Percentiles rank a stretch among this genome's conserved stretches.
These are phyloP conservation scores for Pollimyrus isidori DNA, from an alignment of 2,113 vertebrate species.

Conservation along the genomic window DNA sequence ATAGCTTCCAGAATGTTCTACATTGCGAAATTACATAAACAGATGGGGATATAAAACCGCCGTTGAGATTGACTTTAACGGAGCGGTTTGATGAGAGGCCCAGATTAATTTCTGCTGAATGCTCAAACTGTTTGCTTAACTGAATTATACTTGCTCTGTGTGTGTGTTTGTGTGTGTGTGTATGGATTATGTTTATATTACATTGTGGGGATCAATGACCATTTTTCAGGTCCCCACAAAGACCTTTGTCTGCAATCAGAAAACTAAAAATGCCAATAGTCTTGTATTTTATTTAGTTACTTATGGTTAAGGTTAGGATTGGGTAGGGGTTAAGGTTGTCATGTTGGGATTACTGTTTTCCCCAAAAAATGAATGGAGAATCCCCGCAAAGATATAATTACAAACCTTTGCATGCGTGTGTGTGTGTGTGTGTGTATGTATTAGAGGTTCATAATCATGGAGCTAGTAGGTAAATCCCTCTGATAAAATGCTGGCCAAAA, in stretches of 20 bases:
- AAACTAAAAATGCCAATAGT: too few species aligned
- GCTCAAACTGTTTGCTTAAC: not conserved
- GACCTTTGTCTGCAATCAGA: too few species aligned
- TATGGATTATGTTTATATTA: not conserved
- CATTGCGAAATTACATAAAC: not conserved
- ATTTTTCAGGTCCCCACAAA: too few species aligned
- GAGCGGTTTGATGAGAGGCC: not conserved
- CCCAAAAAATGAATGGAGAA: too few species aligned
- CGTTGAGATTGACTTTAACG: not conserved
- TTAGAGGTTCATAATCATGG: not conserved
- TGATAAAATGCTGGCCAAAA: not conserved
- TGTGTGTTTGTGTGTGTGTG: not conserved
- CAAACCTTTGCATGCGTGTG: too few species aligned
- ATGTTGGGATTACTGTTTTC: too few species aligned
- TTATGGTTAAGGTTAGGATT: too few species aligned
- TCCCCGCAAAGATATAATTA: too few species aligned
- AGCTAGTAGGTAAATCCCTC: not conserved
- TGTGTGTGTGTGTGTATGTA: too few species aligned
- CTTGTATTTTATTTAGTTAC: too few species aligned
- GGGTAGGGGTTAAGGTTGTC: too few species aligned
- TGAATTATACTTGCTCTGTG: not conserved
- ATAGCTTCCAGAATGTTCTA: slow-evolving; percentile 4
- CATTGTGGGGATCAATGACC: too few species aligned
- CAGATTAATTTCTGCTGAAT: slow-evolving; percentile 3
- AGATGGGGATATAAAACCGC: slow-evolving; percentile 1